These are phyloP conservation scores for Paralinhomoeus sp. DNA, from an alignment of 2,888 invertebrate genomes.

Conservation along the genomic window DNA sequence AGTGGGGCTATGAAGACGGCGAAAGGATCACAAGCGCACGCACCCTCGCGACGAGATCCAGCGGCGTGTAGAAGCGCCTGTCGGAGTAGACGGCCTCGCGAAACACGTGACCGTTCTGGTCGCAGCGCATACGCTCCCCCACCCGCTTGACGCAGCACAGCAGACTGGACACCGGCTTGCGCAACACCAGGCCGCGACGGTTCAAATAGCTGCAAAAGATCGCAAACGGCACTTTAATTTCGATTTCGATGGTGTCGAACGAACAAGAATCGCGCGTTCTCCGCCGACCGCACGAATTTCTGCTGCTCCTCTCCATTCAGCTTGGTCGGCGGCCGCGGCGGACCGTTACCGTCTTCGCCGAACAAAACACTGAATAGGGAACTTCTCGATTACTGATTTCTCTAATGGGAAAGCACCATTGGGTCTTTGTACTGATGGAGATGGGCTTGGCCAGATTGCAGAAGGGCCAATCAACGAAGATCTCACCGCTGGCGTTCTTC, in stretches of 20 bases:
- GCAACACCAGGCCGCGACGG: conserved; percentile 11
- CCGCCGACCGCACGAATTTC: background rate
- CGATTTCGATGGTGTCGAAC: background rate
- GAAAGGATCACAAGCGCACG: background rate
- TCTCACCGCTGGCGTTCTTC: no score
- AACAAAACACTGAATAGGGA: background rate
- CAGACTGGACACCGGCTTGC: conserved; percentile 3
- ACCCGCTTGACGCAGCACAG: conserved; percentile 9
- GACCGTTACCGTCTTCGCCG: background rate
- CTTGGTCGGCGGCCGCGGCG: background rate
- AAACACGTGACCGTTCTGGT: background rate
- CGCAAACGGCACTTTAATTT: background rate
- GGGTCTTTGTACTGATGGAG: no score
- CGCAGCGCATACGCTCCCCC: conserved; percentile 4
- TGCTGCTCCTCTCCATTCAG: background rate
- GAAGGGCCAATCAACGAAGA: no score
- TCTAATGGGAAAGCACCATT: no score
- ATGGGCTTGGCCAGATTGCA: no score
- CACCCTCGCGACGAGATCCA: conserved; percentile 2
- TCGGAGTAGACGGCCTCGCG: background rate
- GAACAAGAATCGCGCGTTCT: background rate
- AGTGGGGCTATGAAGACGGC: background rate
- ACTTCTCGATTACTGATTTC: no score
- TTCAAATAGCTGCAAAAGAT: conserved; percentile 5
- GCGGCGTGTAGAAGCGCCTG: background rate